Evolutionary conservation across 2,113 vertebrate genomes (phyloP), one percentile per base, ranked within the genome.

Genomic region (Geococcyx californianus): DNA sequence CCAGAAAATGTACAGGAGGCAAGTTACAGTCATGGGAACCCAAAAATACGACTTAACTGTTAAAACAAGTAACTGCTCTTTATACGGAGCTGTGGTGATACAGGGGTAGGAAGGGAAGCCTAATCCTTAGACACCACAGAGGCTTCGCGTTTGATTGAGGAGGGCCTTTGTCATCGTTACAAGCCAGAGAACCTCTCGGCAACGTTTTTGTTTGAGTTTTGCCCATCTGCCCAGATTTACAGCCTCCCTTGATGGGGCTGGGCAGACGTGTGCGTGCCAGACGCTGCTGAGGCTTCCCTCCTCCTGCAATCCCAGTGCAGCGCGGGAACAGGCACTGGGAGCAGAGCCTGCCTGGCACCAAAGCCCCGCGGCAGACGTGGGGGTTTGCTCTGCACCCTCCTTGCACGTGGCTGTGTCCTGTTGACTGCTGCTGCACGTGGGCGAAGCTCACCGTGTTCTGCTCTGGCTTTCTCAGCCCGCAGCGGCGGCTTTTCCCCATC

Each of bases 401-500:
- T 34, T 3, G 21, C 29, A 4, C 23, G 4, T 11, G 52, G 13
- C 21, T 4, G 55, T 18, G 49, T 11, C 49, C 44, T 15, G 6
- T 55, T 42, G 45, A 21, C 34, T 34, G 62, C n/a, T 63, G 44
- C 70, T 86, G 51, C 7, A 1, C 3, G 2, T 16, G 25, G 13
- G 16, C 52, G 13, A 13, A 21, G 2, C 8, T 34, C 28, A 6
- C 44, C 28, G 54, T 5, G 1, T 29, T 58, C n/a, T 29, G 11
- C 36, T 20, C 52, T 23, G 63, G 2, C 17, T 47, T 33, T 58
- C 23, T 13, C 70, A 76, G 33, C 29, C 36, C 51, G 8, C 47
- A 23, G 42, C 2, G 0, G 15, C 3, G 24, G 7, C 59, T 4
- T 10, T 16, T 28, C 11, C 45, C 47, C 29, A 3, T 5, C n/a